phyloP scores from a whole-genome alignment of 2,113 vertebrate species.

The Heterochromis multidens region DNA sequence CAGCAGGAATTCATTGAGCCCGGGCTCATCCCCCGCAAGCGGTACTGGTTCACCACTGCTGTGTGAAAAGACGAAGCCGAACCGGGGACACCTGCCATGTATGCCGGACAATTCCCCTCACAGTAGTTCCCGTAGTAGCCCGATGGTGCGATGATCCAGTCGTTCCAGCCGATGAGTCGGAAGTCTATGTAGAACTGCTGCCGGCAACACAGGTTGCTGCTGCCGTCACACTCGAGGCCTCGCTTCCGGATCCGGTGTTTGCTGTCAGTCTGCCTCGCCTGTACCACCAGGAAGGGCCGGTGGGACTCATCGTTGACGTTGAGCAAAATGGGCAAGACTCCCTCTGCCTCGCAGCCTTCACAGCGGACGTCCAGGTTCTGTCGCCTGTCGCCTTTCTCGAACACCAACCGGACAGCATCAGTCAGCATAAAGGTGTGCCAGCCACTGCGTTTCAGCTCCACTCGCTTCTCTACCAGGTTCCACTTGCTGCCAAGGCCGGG shows the following conservation, averaged over 20 bases:
- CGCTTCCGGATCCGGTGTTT: conserved; percentile 93
- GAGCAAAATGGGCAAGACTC: conserved; percentile 84
- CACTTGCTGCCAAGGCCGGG: conserved; percentile 83
- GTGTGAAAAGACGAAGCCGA: conserved; percentile 97
- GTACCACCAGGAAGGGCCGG: conserved; percentile 93
- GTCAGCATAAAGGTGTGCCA: conserved; percentile 96
- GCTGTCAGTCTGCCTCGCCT: conserved; percentile 82
- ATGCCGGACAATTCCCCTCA: conserved; percentile 94
- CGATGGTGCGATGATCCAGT: conserved; percentile 98
- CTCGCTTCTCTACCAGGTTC: conserved; percentile 91
- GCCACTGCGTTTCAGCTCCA: conserved; percentile 92
- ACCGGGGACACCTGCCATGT: conserved; percentile 94
- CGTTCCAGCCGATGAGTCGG: conserved; percentile 96
- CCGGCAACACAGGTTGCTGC: conserved; percentile 91
- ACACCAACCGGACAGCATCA: conserved; percentile 85
- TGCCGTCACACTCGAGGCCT: conserved; percentile 95
- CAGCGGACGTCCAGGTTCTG: conserved; percentile 95
- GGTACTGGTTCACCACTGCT: conserved; percentile 97
- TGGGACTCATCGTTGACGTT: conserved; percentile 87
- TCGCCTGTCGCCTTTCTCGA: conserved; percentile 86
- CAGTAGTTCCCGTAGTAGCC: conserved; percentile 99
- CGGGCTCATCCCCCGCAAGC: conserved; percentile 93
- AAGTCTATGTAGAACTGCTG: conserved; percentile 99
- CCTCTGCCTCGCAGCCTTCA: conserved; percentile 85
- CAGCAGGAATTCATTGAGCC: conserved; percentile 97